Percentiles rank a stretch among this genome's conserved stretches.
These are phyloP conservation scores for Crocidura indochinensis DNA, from an alignment of 2,797 vertebrate genomes.

Conservation along the genomic window DNA sequence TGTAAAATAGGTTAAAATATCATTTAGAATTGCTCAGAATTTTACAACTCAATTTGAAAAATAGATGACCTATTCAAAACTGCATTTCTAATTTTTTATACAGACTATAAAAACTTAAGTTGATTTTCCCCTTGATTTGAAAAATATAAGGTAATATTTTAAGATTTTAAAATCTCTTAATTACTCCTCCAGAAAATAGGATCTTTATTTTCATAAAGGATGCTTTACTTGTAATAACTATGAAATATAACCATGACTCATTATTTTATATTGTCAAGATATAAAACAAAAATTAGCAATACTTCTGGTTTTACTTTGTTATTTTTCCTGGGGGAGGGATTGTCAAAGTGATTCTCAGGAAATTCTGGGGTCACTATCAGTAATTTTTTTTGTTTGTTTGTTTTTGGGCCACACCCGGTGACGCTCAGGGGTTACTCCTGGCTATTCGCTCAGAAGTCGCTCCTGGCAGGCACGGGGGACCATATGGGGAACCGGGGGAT, in stretches of 20 bases:
- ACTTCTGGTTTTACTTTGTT: no score
- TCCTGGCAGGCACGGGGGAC: no score
- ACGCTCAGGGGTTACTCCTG: no score
- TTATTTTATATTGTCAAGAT: no score
- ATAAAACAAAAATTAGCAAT: no score
- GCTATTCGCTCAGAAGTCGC: no score
- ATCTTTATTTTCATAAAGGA: not conserved
- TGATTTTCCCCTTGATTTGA: not conserved
- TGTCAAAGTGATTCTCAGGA: no score
- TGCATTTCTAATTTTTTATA: not conserved
- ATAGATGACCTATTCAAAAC: not conserved
- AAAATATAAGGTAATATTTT: not conserved
- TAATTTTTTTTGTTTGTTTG: no score
- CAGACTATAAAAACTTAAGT: not conserved
- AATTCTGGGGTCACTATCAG: no score
- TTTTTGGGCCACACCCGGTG: no score
- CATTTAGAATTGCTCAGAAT: constrained; percentile 29
- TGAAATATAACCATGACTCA: not conserved
- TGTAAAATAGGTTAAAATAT: constrained; percentile 47
- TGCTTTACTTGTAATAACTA: not conserved
- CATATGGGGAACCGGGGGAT: no score
- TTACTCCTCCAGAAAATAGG: not conserved
- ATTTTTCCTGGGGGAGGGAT: no score
- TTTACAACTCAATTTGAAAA: constrained; percentile 10
- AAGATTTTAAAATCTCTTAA: constrained; percentile 31